phyloP scores from a whole-genome alignment of 2,888 invertebrate species.

The Patella caerulea region DNA sequence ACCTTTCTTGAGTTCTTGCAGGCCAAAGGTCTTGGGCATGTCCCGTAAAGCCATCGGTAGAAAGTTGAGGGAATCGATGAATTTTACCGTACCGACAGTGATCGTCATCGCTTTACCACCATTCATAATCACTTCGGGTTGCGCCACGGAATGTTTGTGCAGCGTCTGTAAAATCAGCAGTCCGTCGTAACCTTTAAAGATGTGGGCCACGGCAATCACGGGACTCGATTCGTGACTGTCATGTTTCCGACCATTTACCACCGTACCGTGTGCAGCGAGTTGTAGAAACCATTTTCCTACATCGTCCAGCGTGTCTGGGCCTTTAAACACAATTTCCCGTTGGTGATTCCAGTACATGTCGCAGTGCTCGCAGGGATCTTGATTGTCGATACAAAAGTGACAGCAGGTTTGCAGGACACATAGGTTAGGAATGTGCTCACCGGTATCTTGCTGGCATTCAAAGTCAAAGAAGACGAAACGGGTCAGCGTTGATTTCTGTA shows the following conservation, averaged over 20 bases:
- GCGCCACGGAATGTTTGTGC: not conserved
- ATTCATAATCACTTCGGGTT: not conserved
- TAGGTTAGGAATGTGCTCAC: not conserved
- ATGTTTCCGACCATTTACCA: not conserved
- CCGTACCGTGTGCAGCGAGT: not conserved
- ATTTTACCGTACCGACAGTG: not conserved
- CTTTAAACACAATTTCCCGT: not conserved
- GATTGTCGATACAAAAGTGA: not conserved
- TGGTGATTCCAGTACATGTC: not conserved
- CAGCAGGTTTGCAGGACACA: not conserved
- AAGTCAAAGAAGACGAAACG: not conserved
- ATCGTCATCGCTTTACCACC: not conserved
- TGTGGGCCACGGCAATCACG: not conserved
- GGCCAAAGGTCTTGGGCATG: too few relatives aligned
- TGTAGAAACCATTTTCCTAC: not conserved
- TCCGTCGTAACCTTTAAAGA: not conserved
- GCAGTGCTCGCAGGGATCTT: not conserved
- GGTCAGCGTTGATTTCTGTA: not conserved
- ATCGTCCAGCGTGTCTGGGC: not conserved
- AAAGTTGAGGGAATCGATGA: not conserved
- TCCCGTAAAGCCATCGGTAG: too few relatives aligned
- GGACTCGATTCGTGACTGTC: not conserved
- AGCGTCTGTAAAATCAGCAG: not conserved
- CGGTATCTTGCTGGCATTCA: not conserved
- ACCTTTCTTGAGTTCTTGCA: too few relatives aligned